These are phyloP conservation scores for Apodemia mormo DNA, from an alignment of 2,888 invertebrate genomes.

Conservation along the genomic window DNA sequence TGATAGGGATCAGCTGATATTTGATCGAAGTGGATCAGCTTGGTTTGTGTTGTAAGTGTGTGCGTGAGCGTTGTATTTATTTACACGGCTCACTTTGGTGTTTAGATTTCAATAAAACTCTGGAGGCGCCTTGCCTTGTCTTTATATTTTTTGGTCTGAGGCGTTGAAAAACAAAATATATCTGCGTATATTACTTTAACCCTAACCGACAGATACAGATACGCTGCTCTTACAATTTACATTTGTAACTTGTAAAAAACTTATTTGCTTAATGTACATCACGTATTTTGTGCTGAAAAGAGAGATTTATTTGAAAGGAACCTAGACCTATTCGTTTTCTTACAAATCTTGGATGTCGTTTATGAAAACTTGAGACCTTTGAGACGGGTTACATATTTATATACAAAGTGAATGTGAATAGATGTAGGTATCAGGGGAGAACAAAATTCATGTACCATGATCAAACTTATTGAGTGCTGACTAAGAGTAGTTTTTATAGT, in stretches of 20 bases:
- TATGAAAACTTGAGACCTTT: background rate
- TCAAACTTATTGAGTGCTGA: too few relatives aligned
- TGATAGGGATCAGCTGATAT: too few relatives aligned
- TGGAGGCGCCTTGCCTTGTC: too few relatives aligned
- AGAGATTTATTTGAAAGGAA: conserved; percentile 2
- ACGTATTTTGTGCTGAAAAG: conserved; percentile 18
- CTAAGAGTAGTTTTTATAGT: too few relatives aligned
- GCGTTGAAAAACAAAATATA: background rate
- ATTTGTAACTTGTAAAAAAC: conserved; percentile 18
- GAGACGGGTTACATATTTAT: background rate
- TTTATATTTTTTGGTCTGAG: too few relatives aligned
- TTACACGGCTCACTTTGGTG: too few relatives aligned
- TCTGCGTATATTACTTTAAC: background rate
- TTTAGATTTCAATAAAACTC: too few relatives aligned
- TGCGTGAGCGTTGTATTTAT: too few relatives aligned
- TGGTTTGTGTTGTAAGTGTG: too few relatives aligned
- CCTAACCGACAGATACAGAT: conserved; percentile 14
- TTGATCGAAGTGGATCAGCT: too few relatives aligned
- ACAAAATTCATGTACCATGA: too few relatives aligned
- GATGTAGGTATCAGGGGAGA: background rate
- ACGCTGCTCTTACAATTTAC: conserved; percentile 16
- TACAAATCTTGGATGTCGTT: conserved; percentile 13
- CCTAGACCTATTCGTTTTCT: conserved; percentile 5
- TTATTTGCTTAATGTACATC: conserved; percentile 18
- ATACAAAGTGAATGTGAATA: background rate